Base-by-base conservation (phyloP, 2,888 invertebrate genomes). In the Liodrosophila aerea region DNA sequence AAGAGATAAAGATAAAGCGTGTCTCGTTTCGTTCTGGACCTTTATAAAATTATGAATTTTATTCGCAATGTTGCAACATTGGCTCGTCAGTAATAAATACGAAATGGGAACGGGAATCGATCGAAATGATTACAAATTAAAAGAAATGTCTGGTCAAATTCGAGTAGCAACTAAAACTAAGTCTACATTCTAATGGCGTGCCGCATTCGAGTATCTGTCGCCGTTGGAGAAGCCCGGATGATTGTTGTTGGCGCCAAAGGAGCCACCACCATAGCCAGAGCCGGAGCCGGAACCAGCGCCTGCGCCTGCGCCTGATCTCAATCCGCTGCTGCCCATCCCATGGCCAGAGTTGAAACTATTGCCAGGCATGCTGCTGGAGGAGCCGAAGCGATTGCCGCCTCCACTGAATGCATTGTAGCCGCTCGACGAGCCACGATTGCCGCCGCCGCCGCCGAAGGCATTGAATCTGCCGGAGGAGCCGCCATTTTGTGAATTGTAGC, bases 151-250 rank as follows among this genome's bases (percentile, higher is more conserved):
- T 29, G 16, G 30, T 13, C 22, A 5, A 4, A 40, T 40, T 50
- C 2, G 7, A 34, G 2, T 22, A 22, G 22, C 22, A 22, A 22
- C 22, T 34, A 30, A 29, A 31, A 29, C 27, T 41, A 44, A 43
- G 39, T 16, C 33, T 49, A n/a, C 18, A 40, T 9, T 36, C 40
- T 51, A 71, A 47, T 59, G 59, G 5, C 70, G 58, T 11, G 40
- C 46, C 8, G 15, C n/a, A 34, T 45, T 54, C 18, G 49, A 30
- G 11, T 59, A 59, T 56, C 59, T 50, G 34, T 57, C 45, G 15
- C 71, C 75, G 18, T 72, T 76, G 8, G 70, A 54, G 43, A 53
- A 68, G 8, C 63, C 49, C 0, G 36, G 8, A n/a, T 22, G 39
- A 16, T 11, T 31, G 22, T 34, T 62, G n/a, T 36, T 15, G 34